Conservation (phyloP, 1,140 invertebrate species). For the Leptoteleia sp. region DNA sequence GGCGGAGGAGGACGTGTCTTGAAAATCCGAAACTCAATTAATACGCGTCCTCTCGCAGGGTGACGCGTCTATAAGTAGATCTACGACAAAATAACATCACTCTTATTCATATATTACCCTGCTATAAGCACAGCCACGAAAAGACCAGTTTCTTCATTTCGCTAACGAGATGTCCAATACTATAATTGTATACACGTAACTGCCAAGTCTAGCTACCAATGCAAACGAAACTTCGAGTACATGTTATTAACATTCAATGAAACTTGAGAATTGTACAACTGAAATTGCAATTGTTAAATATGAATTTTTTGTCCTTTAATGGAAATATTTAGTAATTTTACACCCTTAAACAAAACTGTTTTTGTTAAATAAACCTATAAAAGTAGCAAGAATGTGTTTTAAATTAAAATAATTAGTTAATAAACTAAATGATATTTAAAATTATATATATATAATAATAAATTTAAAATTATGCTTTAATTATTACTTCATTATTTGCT, state of each 20-base stretch:
- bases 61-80: slow-evolving; percentile 80
- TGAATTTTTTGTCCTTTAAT: too few species aligned
- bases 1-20: slow-evolving; percentile 51
- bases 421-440: too few species aligned
- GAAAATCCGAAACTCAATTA: slow-evolving; percentile 79
- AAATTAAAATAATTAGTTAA: too few species aligned
- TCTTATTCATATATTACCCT: slow-evolving; percentile 77
- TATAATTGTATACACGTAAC: slow-evolving; percentile 61
- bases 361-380: too few species aligned
- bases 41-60: slow-evolving; percentile 75
- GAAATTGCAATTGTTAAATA: too few species aligned
- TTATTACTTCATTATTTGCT: too few species aligned
- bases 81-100: slow-evolving; percentile 71
- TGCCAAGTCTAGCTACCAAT: slow-evolving; percentile 46
- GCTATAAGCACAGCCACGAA: slow-evolving; percentile 35
- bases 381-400: too few species aligned
- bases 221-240: slow-evolving; percentile 7
- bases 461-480: too few species aligned
- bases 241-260: slow-evolving; percentile 6
- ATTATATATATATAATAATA: too few species aligned
- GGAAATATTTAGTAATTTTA: too few species aligned
- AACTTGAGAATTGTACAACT: too few species aligned
- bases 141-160: slow-evolving; percentile 67
- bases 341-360: too few species aligned
- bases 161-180: slow-evolving; percentile 73